Evolutionary conservation across 1,140 invertebrate species (phyloP).

Genomic region (Pogonognathellus flavescens): DNA sequence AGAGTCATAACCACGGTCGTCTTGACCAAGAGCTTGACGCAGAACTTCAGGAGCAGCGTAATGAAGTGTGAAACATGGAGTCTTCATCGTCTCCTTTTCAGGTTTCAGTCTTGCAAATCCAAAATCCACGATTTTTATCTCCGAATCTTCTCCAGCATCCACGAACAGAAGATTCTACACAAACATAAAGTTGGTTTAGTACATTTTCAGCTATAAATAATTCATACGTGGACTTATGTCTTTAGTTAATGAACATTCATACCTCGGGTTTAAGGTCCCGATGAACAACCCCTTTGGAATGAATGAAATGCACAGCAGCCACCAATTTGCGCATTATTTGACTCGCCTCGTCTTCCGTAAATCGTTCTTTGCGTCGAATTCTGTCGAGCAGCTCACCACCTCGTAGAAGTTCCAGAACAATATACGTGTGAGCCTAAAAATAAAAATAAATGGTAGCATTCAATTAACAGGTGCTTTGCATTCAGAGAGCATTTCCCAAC

Average conservation of each 20-base stretch:
- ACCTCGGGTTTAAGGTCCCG: constrained; percentile 92
- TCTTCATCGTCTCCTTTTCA: constrained; percentile 77
- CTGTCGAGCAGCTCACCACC: constrained; percentile 89
- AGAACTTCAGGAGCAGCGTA: constrained; percentile 95
- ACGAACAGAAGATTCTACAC: constrained; percentile 82
- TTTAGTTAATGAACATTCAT: constrained; percentile 42
- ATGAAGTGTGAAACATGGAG: constrained; percentile 89
- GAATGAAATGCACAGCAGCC: constrained; percentile 85
- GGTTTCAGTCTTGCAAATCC: constrained; percentile 85
- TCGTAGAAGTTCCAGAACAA: constrained; percentile 86
- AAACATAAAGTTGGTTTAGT: neutral
- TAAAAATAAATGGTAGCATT: constrained; percentile 3
- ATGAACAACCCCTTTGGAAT: constrained; percentile 85
- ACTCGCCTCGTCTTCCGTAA: constrained; percentile 80
- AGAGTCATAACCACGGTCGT: constrained; percentile 80
- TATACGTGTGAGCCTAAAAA: constrained; percentile 79
- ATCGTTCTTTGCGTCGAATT: constrained; percentile 76
- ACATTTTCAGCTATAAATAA: neutral
- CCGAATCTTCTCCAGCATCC: constrained; percentile 75
- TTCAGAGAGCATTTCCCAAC: neutral
- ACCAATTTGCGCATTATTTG: constrained; percentile 83
- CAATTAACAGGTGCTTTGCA: neutral
- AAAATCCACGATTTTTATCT: constrained; percentile 90
- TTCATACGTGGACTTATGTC: neutral
- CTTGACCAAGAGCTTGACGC: constrained; percentile 70